Conservation (phyloP, 2,797 vertebrate genomes). For the Selene dorsalis region DNA sequence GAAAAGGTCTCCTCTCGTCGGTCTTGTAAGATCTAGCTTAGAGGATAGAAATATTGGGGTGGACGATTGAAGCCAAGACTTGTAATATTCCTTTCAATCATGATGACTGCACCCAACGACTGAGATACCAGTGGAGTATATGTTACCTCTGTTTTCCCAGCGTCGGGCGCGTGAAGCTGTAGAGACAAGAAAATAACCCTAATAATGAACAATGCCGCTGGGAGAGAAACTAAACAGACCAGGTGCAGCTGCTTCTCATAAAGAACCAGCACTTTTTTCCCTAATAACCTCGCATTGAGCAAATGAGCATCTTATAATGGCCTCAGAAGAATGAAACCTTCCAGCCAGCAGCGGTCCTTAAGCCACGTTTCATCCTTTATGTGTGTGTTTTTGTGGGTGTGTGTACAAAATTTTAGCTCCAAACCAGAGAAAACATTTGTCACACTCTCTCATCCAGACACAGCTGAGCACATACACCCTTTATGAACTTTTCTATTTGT, state of each 20-base stretch:
- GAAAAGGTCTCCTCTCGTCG: slow-evolving; percentile 63
- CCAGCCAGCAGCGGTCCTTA: slow-evolving; percentile 30
- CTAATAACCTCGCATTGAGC: slow-evolving; percentile 11
- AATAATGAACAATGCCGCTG: slow-evolving; percentile 49
- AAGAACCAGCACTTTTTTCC: slow-evolving; percentile 40
- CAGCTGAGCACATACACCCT: neutral
- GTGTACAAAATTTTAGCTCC: neutral
- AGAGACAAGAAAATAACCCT: slow-evolving; percentile 34
- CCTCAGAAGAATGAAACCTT: slow-evolving; percentile 35
- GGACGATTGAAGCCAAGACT: slow-evolving; percentile 40
- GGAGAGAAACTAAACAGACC: slow-evolving; percentile 50
- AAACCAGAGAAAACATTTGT: neutral
- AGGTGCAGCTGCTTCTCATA: slow-evolving; percentile 15
- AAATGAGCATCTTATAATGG: slow-evolving; percentile 33
- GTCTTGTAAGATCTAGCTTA: slow-evolving; percentile 50
- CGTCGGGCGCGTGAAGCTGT: neutral
- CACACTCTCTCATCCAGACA: neutral
- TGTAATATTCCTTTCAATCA: slow-evolving; percentile 63
- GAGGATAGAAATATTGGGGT: slow-evolving; percentile 36
- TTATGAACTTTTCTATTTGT: neutral
- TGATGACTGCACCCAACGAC: slow-evolving; percentile 10
- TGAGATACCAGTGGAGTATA: slow-evolving; percentile 17
- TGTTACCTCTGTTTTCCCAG: slow-evolving; percentile 16
- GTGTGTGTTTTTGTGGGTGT: neutral
- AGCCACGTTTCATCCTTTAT: slow-evolving; percentile 5